Percentiles rank a stretch among this genome's conserved stretches.
These are phyloP conservation scores for Nematopogon swammerdamellus DNA, from an alignment of 2,888 invertebrate species.

Conservation along the genomic window DNA sequence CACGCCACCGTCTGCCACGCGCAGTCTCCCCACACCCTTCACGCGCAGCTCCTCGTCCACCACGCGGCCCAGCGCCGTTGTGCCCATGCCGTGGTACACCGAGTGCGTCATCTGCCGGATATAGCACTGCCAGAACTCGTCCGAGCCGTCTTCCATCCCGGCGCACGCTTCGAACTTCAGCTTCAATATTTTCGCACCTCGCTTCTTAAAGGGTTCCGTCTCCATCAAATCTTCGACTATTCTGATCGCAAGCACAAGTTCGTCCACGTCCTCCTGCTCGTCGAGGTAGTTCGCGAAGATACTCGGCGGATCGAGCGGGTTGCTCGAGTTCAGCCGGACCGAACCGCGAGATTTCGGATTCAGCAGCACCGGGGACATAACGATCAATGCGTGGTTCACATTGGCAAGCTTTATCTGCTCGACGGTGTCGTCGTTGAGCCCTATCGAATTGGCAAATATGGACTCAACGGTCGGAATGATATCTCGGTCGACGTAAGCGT, in stretches of 20 bases:
- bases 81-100: slow-evolving; percentile 27
- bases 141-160: slow-evolving; percentile 16
- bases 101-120: slow-evolving; percentile 20
- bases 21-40: slow-evolving; percentile 19
- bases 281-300: slow-evolving; percentile 26
- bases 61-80: slow-evolving; percentile 23
- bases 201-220: slow-evolving; percentile 13
- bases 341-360: slow-evolving; percentile 23
- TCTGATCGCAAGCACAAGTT: slow-evolving; percentile 19
- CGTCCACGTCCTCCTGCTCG: slow-evolving; percentile 22
- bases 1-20: slow-evolving; percentile 25
- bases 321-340: slow-evolving; percentile 21
- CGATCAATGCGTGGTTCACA: slow-evolving; percentile 17
- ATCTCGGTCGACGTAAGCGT: slow-evolving; percentile 20
- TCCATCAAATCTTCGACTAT: slow-evolving; percentile 22
- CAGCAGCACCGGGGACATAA: slow-evolving; percentile 11
- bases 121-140: slow-evolving; percentile 9
- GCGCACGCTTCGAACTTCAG: slow-evolving; percentile 1
- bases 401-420: slow-evolving; percentile 20
- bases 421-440: slow-evolving; percentile 15
- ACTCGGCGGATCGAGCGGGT: slow-evolving; percentile 20
- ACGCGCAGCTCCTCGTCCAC: slow-evolving; percentile 25
- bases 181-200: background rate
- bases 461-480: slow-evolving; percentile 11
- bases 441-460: slow-evolving; percentile 12